Base-by-base conservation (phyloP, 1,140 invertebrate species). In the Homarus americanus region DNA sequence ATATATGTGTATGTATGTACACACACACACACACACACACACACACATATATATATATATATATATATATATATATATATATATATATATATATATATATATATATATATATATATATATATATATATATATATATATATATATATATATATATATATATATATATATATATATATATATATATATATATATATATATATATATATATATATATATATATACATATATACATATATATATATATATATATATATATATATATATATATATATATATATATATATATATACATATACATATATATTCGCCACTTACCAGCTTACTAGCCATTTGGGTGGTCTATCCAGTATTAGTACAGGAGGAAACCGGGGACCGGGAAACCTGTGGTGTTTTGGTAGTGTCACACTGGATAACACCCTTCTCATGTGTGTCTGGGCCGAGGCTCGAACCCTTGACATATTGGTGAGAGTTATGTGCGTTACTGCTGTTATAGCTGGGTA, bases 151-250 rank as follows among this genome's bases (percentile, higher is more conserved):
- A 75, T 75, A 75, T 75, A 75, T 75, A 75, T 75, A 75, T 75
- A 75, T 75, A 75, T 75, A 76, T 76, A 9, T 76, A 76, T 76
- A 76, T 76, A 9, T 76, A 76, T 76, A 7, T 76, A 76, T 76
- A 76, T 76, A 9, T 76, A 76, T 76, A 76, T 76, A 9, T 76
- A 76, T 76, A 76, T 20, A 76, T 76, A 76, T 7, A 76, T 9
- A 76, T 76, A 76, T 76, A 76, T 76, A 76, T 76, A 76, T 76
- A 76, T 76, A 76, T 76, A 76, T 4, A 76, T 76, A 4, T 76
- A 76, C 34, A 76, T 76, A 76, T 76, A 9, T 9, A 76, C 34
- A 76, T 76, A 4, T 76, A 76, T 76, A 4, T 76, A 76, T 76
- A 4, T 76, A 76, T 76, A 4, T 76, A 76, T 76, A 76, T 76